These are phyloP conservation scores for Esperia sulphurella DNA, from an alignment of 2,888 invertebrate genomes.

Conservation along the genomic window DNA sequence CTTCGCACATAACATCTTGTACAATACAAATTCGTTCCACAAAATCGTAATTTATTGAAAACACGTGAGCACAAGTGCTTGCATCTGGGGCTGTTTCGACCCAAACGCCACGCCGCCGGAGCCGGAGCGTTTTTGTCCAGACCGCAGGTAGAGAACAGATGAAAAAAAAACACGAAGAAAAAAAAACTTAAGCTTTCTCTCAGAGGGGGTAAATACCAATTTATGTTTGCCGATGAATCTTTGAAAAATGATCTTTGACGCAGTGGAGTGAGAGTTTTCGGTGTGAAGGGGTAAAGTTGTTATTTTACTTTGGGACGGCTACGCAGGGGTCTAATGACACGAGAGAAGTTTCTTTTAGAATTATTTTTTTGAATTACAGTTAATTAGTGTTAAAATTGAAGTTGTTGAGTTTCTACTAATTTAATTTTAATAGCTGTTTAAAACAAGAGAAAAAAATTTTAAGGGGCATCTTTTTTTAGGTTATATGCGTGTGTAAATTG, in stretches of 20 bases:
- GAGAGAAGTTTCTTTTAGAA: slow-evolving; percentile 29
- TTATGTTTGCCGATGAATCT: slow-evolving; percentile 20
- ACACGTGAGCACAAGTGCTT: slow-evolving; percentile 34
- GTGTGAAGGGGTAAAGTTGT: slow-evolving; percentile 10
- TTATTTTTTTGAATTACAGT: slow-evolving; percentile 45
- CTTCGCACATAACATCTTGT: too few species aligned
- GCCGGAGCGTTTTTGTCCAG: slow-evolving; percentile 39
- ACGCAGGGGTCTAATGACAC: slow-evolving; percentile 70
- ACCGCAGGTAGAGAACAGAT: slow-evolving; percentile 52
- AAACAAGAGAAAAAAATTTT: slow-evolving; percentile 29
- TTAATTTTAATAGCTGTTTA: slow-evolving; percentile 34
- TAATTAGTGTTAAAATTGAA: slow-evolving; percentile 55
- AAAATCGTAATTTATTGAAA: slow-evolving; percentile 1
- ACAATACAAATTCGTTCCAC: not conserved
- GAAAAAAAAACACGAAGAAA: slow-evolving; percentile 44
- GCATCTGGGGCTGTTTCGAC: slow-evolving; percentile 30
- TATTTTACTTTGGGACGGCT: slow-evolving; percentile 14
- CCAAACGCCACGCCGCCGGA: not conserved
- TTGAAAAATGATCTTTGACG: slow-evolving; percentile 19
- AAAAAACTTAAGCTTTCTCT: slow-evolving; percentile 29
- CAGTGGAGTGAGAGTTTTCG: not conserved
- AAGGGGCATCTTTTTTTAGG: slow-evolving; percentile 18
- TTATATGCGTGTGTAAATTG: too few species aligned
- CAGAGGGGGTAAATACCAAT: slow-evolving; percentile 46
- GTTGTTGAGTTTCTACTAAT: slow-evolving; percentile 43